Evolutionary conservation across 2,113 vertebrate genomes (phyloP), one percentile per base, ranked within the genome.

Genomic region (Cathartes aura): DNA sequence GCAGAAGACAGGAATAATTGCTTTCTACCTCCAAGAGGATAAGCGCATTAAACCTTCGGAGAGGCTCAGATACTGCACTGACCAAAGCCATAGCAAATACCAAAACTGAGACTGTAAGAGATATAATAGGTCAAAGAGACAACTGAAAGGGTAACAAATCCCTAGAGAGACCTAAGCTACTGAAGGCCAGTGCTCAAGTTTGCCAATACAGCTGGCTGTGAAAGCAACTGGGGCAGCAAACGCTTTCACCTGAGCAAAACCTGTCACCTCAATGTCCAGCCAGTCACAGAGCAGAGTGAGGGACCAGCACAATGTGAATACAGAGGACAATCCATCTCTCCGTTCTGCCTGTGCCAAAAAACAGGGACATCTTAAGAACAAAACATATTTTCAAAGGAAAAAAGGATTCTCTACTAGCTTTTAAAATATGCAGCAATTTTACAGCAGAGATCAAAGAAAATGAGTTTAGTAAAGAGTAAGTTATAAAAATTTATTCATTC

Each of bases 111-210:
- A 82, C 83, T 82, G 30, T 43, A 50, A 87, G n/a, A 93, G 42
- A 82, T 79, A 72, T 3, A 87, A 75, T 15, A 93, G 80, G 93
- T 96, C 95, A 97, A 82, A 95, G 89, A 87, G 66, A 53, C 66
- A 88, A 87, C 34, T 89, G 34, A 79, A 58, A 70, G 76, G 60
- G 53, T 76, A 90, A 82, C 66, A 73, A 86, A 94, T 29, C 87
- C 70, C 60, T 47, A 17, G 23, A 86, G n/a, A 88, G 62, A 82
- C 12, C 29, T 76, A 81, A 94, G 85, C 60, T 60, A 52, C 64
- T 64, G 72, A 82, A 89, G 63, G 34, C 50, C 68, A 88, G 73
- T 4, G 8, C 29, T 89, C 48, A 36, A 63, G 43, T 56, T 73
- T 85, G 66, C 89, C 58, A 34, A 15, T 74, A 91, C 5, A 70